Percentiles rank a stretch among this genome's conserved stretches.
Evolutionary conservation across 2,888 invertebrate genomes (phyloP).

Genomic region (Drosophila lacicola): DNA sequence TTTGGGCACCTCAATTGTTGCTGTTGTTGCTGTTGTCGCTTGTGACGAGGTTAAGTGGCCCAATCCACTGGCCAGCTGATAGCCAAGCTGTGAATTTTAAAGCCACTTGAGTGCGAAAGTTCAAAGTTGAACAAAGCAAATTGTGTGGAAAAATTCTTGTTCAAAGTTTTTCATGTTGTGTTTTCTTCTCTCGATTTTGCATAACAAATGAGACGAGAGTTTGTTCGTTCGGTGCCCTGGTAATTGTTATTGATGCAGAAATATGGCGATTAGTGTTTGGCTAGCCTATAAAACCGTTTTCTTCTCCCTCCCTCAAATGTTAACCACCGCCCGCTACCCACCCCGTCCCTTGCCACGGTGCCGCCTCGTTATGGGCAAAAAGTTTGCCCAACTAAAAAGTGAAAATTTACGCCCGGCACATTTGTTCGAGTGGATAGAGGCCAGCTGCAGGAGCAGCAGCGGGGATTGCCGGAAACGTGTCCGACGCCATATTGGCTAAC

Average conservation of each 20-base stretch:
- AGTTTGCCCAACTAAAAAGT: conserved; percentile 64
- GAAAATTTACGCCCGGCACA: conserved; percentile 60
- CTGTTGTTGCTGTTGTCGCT: conserved; percentile 13
- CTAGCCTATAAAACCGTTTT: conserved; percentile 27
- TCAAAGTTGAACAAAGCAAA: conserved; percentile 52
- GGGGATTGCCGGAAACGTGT: conserved; percentile 16
- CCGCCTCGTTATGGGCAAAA: conserved; percentile 25
- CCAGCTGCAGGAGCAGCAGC: not conserved
- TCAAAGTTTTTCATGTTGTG: conserved; percentile 12
- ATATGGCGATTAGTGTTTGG: conserved; percentile 66
- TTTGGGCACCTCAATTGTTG: conserved; percentile 49
- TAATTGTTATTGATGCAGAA: conserved; percentile 73
- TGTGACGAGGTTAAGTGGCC: conserved; percentile 47
- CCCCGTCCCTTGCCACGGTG: too few relatives aligned
- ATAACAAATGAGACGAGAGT: conserved; percentile 58
- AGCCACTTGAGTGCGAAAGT: conserved; percentile 24
- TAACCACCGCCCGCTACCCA: not conserved
- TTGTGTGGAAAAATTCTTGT: conserved; percentile 57
- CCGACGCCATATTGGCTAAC: conserved; percentile 73
- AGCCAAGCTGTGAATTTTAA: conserved; percentile 25
- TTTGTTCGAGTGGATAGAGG: conserved; percentile 25
- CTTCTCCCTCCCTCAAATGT: conserved; percentile 1
- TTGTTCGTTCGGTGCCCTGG: conserved; percentile 20
- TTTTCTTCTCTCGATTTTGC: conserved; percentile 33
- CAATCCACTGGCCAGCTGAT: conserved; percentile 15